A percentile compares a stretch with the other conserved stretches of the same genome.
Evolutionary conservation across 2,888 invertebrate genomes (phyloP).

Genomic region (Micropterix aruncella): DNA sequence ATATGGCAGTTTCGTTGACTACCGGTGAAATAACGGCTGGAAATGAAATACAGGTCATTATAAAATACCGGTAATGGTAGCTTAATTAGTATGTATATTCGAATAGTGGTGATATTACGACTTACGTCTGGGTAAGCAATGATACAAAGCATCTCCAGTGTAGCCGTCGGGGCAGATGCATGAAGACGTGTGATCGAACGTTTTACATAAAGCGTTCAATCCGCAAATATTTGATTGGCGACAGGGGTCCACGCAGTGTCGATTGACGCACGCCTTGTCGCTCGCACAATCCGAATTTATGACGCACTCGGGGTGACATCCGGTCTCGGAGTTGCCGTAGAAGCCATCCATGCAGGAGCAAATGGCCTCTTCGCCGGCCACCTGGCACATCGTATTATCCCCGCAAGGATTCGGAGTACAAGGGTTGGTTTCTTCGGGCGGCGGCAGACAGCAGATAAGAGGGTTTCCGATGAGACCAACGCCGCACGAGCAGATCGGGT

Average conservation of each 20-base stretch:
- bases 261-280: slow-evolving; percentile 60
- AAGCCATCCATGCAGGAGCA: slow-evolving; percentile 68
- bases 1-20: slow-evolving; percentile 50
- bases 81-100: slow-evolving; percentile 1
- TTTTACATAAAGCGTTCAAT: slow-evolving; percentile 63
- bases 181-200: slow-evolving; percentile 69
- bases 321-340: slow-evolving; percentile 63
- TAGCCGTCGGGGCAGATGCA: slow-evolving; percentile 67
- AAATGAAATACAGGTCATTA: slow-evolving; percentile 11
- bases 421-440: slow-evolving; percentile 45
- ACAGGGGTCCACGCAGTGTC: slow-evolving; percentile 64
- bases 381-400: slow-evolving; percentile 62
- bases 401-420: slow-evolving; percentile 69
- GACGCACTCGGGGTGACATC: slow-evolving; percentile 68
- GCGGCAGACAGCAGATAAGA: slow-evolving; percentile 52
- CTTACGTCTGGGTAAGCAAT: slow-evolving; percentile 47
- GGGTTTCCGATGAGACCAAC: slow-evolving; percentile 66
- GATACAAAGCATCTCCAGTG: slow-evolving; percentile 67
- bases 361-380: slow-evolving; percentile 51
- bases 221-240: slow-evolving; percentile 58
- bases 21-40: slow-evolving; percentile 36
- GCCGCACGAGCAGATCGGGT: slow-evolving; percentile 65
- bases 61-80: slow-evolving; percentile 3
- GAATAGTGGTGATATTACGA: slow-evolving; percentile 9
- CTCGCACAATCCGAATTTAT: slow-evolving; percentile 68